Evolutionary conservation across 1,140 invertebrate species (phyloP).

Genomic region (Lanistes nyassanus): DNA sequence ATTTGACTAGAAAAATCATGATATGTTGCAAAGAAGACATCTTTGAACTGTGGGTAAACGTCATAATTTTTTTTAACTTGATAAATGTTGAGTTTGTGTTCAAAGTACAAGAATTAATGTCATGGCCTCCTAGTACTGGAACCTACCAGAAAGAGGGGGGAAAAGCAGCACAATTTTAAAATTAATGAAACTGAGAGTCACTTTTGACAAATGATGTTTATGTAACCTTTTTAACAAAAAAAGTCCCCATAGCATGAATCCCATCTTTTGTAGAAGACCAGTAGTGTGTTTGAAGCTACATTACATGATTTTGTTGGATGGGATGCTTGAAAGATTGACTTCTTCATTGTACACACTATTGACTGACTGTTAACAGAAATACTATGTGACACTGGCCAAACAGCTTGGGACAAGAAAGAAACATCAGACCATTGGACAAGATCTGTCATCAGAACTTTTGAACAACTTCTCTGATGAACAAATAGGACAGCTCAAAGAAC

Average conservation of each 20-base stretch:
- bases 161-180: too few relatives aligned
- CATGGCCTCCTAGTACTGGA: too few relatives aligned
- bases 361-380: conserved; percentile 44
- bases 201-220: background rate
- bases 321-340: background rate
- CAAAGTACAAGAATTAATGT: too few relatives aligned
- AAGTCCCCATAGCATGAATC: background rate
- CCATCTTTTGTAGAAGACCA: background rate
- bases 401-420: conserved; percentile 48
- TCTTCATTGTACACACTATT: background rate
- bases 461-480: conserved; percentile 58
- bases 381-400: conserved; percentile 56
- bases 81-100: too few relatives aligned
- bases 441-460: conserved; percentile 50
- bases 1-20: too few relatives aligned
- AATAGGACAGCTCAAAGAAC: conserved; percentile 51
- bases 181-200: too few relatives aligned
- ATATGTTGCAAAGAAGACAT: too few relatives aligned
- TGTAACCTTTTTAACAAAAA: background rate
- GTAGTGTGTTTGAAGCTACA: background rate
- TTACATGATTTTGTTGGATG: background rate
- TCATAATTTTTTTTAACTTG: too few relatives aligned
- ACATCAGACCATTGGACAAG: conserved; percentile 42
- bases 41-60: too few relatives aligned
- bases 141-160: too few relatives aligned